A percentile compares a stretch with the other conserved stretches of the same genome.
Evolutionary conservation across 2,888 invertebrate species (phyloP).

Genomic region (Phorcus lineatus): DNA sequence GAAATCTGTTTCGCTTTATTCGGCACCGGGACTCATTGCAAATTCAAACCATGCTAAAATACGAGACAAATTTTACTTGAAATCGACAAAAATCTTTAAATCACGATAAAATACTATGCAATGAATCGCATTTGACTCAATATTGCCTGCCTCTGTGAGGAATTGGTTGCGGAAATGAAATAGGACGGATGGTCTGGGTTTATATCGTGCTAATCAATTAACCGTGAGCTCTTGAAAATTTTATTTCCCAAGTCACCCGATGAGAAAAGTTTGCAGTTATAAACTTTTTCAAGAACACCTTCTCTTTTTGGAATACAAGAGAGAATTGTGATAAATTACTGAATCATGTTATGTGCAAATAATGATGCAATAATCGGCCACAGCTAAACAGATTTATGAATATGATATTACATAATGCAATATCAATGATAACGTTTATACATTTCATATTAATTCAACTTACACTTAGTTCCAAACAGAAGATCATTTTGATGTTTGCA

Average conservation of each 20-base stretch:
- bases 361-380: no score
- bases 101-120: conserved; percentile 16
- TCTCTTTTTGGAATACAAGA: no score
- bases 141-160: not conserved
- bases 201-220: conserved; percentile 3
- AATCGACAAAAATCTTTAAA: conserved; percentile 20
- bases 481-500: no score
- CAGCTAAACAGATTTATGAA: no score
- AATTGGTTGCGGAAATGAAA: conserved; percentile 3
- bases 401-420: no score
- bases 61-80: conserved; percentile 9
- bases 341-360: no score
- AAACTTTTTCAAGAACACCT: not conserved
- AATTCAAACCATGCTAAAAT: conserved; percentile 5
- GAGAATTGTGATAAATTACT: no score
- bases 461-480: no score
- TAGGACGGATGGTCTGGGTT: conserved; percentile 6
- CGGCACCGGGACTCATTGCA: conserved; percentile 11
- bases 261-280: not conserved
- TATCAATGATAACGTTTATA: no score
- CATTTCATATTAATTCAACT: no score
- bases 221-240: not conserved
- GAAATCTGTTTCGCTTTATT: conserved; percentile 4
- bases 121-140: conserved; percentile 4
- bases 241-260: not conserved